Base-by-base conservation (phyloP, 2,797 vertebrate species). In the Pachyuromys duprasi region DNA sequence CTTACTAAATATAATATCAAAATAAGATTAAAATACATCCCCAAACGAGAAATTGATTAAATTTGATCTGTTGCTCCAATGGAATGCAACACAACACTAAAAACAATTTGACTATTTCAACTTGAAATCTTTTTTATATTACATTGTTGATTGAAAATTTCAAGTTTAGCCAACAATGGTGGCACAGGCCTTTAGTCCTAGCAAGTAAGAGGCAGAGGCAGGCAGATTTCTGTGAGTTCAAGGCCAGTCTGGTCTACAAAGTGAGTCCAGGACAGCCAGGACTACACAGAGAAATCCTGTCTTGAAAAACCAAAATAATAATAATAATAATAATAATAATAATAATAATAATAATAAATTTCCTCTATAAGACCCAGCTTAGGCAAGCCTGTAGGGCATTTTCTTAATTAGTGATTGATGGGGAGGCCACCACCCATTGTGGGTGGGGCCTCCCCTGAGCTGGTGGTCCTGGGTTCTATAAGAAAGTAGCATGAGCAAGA, bases 21-120 rank as follows among this genome's bases (percentile, higher is more conserved):
- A 96, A 94, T 89, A 91, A 94, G 20, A 75, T 95, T 79, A 94
- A 93, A 42, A 53, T 79, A 90, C 79, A 49, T 33, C 33, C 72
- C 60, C n/a, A 80, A 80, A 42, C 79, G 87, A 39, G 18, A 72
- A 62, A 78, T 39, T 79, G 63, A 91, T 93, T 91, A 72, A 78
- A 91, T 89, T 39, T 78, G 74, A 69, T 36, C 45, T 55, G 65
- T 74, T 49, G 42, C 80, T 82, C 86, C 45, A 45, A 28, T 91
- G 55, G 74, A 89, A 89, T 69, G 78, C 69, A 93, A 55, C 49
- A 24, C 72, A 60, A 63, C 49, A 90, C 70, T 55, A 83, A 81
- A 91, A 89, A 91, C 70, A 2, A 72, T 91, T 15, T 60, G 26
- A 86, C 57, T 82, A 53, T 91, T 93, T 91, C 82, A 95, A 78